A percentile compares a stretch with the other conserved stretches of the same genome.
These are phyloP conservation scores for Dendroctonus ponderosae DNA, from an alignment of 1,140 invertebrate species.

Conservation along the genomic window DNA sequence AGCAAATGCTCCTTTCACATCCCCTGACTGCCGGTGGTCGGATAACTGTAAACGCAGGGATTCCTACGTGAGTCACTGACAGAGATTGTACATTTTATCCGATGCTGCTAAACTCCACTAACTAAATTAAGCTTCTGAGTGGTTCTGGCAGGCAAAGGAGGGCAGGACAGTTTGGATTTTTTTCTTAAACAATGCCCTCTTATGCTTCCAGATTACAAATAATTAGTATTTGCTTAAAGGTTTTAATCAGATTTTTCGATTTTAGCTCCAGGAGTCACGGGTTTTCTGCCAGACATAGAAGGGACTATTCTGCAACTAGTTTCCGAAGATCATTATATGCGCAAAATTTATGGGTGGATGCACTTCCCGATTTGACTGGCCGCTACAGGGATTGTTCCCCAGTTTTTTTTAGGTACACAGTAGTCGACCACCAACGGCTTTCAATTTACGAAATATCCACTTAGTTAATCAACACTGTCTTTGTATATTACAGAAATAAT, in stretches of 20 bases:
- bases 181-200: too few relatives aligned
- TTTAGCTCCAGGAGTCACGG: constrained; percentile 1
- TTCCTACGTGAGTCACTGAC: constrained; percentile 20
- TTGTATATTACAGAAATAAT: constrained; percentile 59
- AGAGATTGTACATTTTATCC: too few relatives aligned
- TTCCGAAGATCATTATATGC: constrained; percentile 71
- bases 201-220: too few relatives aligned
- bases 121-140: too few relatives aligned
- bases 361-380: constrained; percentile 64
- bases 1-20: constrained; percentile 56
- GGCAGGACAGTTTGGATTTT: too few relatives aligned
- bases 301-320: constrained; percentile 40
- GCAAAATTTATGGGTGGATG: constrained; percentile 71
- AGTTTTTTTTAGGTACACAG: constrained; percentile 66
- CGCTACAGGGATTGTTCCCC: constrained; percentile 70
- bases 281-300: constrained; percentile 33
- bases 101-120: too few relatives aligned
- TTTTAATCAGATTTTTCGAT: not conserved
- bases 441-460: too few relatives aligned
- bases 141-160: too few relatives aligned
- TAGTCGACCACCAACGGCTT: too few relatives aligned
- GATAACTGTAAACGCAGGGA: constrained; percentile 35
- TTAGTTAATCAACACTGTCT: too few relatives aligned
- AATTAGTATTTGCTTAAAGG: too few relatives aligned
- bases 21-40: constrained; percentile 46